Conservation (phyloP, 2,113 vertebrate genomes). For the Centrocercus urophasianus region DNA sequence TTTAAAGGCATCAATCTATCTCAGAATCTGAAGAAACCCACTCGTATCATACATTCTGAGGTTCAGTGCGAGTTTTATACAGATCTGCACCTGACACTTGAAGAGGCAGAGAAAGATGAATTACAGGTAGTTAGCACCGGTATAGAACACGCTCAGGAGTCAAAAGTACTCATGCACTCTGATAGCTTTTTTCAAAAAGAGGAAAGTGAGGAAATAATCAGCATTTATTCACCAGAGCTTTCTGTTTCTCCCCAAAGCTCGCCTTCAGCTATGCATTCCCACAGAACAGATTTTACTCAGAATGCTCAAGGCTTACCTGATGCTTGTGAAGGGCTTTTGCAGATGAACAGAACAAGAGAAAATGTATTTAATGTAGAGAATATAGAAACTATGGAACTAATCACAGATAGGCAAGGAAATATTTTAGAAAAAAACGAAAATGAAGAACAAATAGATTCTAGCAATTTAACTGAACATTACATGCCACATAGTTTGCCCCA, state of each 20-base stretch:
- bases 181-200: constrained; percentile 28
- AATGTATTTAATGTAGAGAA: neutral
- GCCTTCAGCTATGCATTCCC: neutral
- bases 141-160: neutral
- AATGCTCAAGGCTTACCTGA: neutral
- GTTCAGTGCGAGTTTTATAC: neutral
- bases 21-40: constrained; percentile 30
- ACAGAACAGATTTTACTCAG: neutral
- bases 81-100: neutral
- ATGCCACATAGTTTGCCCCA: neutral
- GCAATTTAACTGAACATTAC: neutral
- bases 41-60: neutral
- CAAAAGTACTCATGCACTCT: neutral
- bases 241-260: neutral
- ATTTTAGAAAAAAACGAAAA: neutral
- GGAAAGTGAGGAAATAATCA: neutral
- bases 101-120: neutral
- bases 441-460: neutral
- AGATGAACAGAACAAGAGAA: neutral
- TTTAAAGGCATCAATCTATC: constrained; percentile 5
- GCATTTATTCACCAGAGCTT: neutral
- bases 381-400: neutral
- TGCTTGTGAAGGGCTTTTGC: neutral
- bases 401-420: neutral
- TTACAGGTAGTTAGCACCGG: neutral